Percentiles rank a stretch among this genome's conserved stretches.
These are phyloP conservation scores for Enteromius fasciolatus DNA, from an alignment of 2,797 vertebrate species.

Conservation along the genomic window DNA sequence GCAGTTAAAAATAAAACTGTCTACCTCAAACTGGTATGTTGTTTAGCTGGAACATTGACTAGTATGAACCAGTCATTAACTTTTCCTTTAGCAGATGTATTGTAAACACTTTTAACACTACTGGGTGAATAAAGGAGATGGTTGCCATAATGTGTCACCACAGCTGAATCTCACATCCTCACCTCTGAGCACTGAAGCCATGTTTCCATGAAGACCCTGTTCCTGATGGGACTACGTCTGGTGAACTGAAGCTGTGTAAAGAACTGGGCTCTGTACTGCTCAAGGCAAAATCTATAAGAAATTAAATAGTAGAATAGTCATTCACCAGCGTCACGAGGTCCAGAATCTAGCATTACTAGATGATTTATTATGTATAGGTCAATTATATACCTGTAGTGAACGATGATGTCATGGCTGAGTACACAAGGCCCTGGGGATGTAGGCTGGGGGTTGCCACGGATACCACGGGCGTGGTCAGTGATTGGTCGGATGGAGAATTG, in stretches of 20 bases:
- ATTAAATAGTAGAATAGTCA: neutral
- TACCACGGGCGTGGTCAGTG: slow-evolving; percentile 90
- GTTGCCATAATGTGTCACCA: neutral
- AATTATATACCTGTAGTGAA: slow-evolving; percentile 86
- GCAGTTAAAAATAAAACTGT: neutral
- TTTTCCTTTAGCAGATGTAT: neutral
- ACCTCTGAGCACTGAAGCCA: slow-evolving; percentile 88
- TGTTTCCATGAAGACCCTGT: slow-evolving; percentile 91
- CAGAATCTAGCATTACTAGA: neutral
- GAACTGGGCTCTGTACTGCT: slow-evolving; percentile 87
- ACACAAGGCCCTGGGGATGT: slow-evolving; percentile 86
- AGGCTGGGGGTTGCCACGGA: slow-evolving; percentile 91
- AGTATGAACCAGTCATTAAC: neutral
- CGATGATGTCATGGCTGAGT: slow-evolving; percentile 85
- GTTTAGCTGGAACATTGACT: neutral
- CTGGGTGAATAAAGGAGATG: neutral
- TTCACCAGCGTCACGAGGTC: too few species aligned
- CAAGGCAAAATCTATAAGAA: slow-evolving; percentile 86
- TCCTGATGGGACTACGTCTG: slow-evolving; percentile 82
- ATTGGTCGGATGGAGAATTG: slow-evolving; percentile 85
- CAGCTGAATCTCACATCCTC: slow-evolving; percentile 66
- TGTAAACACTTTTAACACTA: neutral
- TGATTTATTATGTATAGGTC: neutral
- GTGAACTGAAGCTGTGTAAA: slow-evolving; percentile 85
- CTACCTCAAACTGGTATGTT: neutral